phyloP scores from a whole-genome alignment of 2,797 vertebrate genomes.

The Rhinophrynus dorsalis region DNA sequence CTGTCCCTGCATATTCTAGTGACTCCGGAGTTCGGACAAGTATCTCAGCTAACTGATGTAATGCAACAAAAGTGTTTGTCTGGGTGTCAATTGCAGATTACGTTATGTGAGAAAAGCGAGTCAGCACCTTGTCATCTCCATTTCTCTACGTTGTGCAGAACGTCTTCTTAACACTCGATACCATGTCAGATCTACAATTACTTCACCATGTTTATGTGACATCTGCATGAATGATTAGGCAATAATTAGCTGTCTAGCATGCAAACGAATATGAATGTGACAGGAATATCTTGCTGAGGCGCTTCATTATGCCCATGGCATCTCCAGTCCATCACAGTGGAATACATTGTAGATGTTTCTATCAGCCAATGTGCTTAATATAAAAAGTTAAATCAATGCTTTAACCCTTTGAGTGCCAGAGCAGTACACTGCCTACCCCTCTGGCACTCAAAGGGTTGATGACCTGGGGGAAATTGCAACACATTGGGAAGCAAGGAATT shows the following conservation, averaged over 20 bases:
- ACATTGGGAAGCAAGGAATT: no score
- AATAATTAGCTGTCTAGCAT: neutral
- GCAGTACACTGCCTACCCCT: no score
- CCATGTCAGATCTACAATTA: slow-evolving; percentile 7
- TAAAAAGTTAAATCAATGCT: no score
- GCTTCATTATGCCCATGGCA: no score
- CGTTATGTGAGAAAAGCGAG: neutral
- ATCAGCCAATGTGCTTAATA: no score
- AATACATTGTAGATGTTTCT: no score
- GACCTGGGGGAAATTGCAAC: no score
- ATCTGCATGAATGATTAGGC: neutral
- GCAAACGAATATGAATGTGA: neutral
- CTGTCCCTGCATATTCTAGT: no score
- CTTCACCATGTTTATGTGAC: slow-evolving; percentile 14
- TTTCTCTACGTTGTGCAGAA: slow-evolving; percentile 13
- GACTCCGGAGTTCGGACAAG: neutral
- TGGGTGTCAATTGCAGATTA: slow-evolving; percentile 11
- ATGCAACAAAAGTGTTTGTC: slow-evolving; percentile 15
- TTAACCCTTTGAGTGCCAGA: no score
- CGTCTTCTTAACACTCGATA: slow-evolving; percentile 4
- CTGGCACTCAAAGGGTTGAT: no score
- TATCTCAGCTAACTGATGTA: slow-evolving; percentile 19
- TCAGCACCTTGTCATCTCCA: slow-evolving; percentile 23
- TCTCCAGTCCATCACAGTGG: no score
- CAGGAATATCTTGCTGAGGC: neutral